A percentile compares a stretch with the other conserved stretches of the same genome.
These are phyloP conservation scores for Athrips mouffetella DNA, from an alignment of 2,888 invertebrate species.

Conservation along the genomic window DNA sequence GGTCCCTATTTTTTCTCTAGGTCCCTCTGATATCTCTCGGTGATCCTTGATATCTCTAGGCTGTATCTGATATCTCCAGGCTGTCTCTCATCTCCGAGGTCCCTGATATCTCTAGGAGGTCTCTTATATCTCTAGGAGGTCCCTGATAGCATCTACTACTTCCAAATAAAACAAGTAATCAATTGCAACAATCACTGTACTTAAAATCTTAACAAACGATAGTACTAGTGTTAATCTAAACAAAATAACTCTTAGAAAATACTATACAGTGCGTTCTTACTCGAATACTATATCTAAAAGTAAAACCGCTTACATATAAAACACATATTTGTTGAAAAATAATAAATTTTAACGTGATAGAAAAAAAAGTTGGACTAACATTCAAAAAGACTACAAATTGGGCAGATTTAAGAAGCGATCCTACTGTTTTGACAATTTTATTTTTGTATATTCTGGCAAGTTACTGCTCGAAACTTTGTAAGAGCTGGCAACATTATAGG, in stretches of 20 bases:
- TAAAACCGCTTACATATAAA: slow-evolving; percentile 30
- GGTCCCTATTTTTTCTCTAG: no score
- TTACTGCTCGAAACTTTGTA: neutral
- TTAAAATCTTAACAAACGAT: slow-evolving; percentile 14
- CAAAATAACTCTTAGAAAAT: slow-evolving; percentile 37
- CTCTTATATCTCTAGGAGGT: no score
- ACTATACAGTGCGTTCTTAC: slow-evolving; percentile 33
- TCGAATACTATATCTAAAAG: slow-evolving; percentile 39
- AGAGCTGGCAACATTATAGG: neutral
- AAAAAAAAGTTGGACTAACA: no score
- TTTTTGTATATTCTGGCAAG: neutral
- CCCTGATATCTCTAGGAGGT: no score
- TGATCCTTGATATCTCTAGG: no score
- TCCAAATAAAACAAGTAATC: slow-evolving; percentile 1
- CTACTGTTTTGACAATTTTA: no score
- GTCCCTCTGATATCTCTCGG: no score
- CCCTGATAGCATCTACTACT: no score
- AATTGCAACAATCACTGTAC: slow-evolving; percentile 14
- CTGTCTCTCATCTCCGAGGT: no score
- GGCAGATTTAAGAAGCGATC: no score
- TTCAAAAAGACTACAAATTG: no score
- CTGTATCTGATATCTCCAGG: no score
- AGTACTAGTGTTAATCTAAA: slow-evolving; percentile 11
- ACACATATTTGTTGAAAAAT: neutral
- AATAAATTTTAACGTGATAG: neutral